phyloP scores from a whole-genome alignment of 1,140 invertebrate species.

The Zaprionus kolodkinae region DNA sequence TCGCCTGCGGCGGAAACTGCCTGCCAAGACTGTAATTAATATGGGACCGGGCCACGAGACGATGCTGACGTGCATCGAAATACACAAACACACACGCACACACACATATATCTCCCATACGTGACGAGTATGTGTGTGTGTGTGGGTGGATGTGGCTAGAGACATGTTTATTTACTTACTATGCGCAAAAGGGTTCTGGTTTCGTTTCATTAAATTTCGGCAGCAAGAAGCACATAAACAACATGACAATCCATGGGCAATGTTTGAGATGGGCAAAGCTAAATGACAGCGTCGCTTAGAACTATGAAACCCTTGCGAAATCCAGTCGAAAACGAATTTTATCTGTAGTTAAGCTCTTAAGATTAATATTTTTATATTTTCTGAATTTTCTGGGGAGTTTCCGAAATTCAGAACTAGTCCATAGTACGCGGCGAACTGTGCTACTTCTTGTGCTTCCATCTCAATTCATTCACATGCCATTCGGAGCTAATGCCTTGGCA shows the following conservation, averaged over 20 bases:
- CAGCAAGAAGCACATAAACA: slow-evolving; percentile 43
- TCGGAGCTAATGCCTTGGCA: slow-evolving; percentile 28
- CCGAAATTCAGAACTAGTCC: neutral
- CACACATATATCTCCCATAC: slow-evolving; percentile 11
- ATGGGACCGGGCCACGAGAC: slow-evolving; percentile 54
- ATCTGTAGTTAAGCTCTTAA: neutral
- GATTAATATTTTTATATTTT: neutral
- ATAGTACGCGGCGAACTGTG: too few species aligned
- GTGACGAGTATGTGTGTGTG: slow-evolving; percentile 21
- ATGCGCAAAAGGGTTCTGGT: slow-evolving; percentile 58
- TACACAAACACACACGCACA: neutral
- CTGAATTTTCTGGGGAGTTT: neutral
- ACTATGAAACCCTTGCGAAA: neutral
- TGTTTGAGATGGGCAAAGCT: too few species aligned
- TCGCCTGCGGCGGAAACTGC: slow-evolving; percentile 61
- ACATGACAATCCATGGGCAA: slow-evolving; percentile 19
- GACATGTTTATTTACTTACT: slow-evolving; percentile 75
- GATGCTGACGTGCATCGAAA: slow-evolving; percentile 27
- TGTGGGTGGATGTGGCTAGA: slow-evolving; percentile 13
- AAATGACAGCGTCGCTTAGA: too few species aligned
- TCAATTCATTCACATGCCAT: slow-evolving; percentile 16
- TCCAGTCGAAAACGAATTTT: neutral
- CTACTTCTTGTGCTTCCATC: neutral
- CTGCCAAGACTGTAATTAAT: slow-evolving; percentile 78
- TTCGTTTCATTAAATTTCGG: slow-evolving; percentile 74